phyloP scores from a whole-genome alignment of 2,797 vertebrate genomes.

The Microcaecilia unicolor region DNA sequence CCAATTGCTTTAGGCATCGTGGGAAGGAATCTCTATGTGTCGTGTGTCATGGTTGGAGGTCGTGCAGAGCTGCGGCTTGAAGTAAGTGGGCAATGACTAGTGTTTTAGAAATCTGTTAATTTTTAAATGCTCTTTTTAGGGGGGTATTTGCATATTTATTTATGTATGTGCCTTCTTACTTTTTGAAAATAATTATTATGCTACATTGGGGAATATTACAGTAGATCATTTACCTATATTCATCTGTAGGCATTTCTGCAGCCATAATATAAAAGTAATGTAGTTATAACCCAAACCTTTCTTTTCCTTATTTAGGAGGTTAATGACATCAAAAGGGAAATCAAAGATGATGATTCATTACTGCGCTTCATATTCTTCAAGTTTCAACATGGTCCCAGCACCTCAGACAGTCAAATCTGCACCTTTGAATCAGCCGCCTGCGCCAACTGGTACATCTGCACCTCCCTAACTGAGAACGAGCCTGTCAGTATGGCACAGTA shows the following conservation, averaged over 20 bases:
- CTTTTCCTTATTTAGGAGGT: not conserved
- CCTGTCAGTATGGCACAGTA: not conserved
- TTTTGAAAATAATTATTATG: no score
- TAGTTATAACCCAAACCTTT: no score
- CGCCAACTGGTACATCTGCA: conserved; percentile 7
- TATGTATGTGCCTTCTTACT: no score
- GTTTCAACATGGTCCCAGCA: not conserved
- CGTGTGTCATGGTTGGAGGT: conserved; percentile 1
- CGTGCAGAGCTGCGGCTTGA: conserved; percentile 11
- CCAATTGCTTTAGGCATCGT: conserved; percentile 26
- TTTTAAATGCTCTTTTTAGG: no score
- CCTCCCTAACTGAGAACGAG: not conserved
- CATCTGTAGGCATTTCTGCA: no score
- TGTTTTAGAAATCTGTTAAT: no score
- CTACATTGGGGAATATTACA: no score
- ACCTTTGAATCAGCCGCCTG: not conserved
- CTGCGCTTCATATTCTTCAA: conserved; percentile 2
- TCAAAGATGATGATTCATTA: not conserved
- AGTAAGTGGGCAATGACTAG: no score
- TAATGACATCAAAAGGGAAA: not conserved
- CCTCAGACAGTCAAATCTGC: no score
- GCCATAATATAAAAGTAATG: no score
- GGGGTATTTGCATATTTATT: no score
- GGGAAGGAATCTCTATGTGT: conserved; percentile 17
- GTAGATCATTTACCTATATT: no score